Base-by-base conservation (phyloP, 1,140 invertebrate species). In the Drosophila nigrodunni region DNA sequence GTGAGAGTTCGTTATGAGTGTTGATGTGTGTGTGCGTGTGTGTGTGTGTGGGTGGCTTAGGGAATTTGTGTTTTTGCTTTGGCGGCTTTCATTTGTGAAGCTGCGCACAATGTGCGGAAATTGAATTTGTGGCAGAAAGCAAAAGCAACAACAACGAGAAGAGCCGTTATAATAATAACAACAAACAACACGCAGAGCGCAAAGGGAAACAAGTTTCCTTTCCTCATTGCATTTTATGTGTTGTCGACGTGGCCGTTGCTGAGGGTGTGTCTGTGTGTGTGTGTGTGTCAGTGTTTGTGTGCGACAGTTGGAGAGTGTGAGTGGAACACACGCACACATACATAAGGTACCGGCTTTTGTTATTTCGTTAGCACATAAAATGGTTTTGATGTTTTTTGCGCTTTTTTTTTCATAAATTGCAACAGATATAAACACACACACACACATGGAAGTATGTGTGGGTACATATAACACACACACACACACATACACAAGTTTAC, bases 61-160 rank as follows among this genome's bases (percentile, higher is more conserved):
- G 21, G 21, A 30, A 55, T 52, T 46, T 50, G 50, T 30, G 25
- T 30, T 30, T 52, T 46, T 66, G 68, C 55, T 57, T 41, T 39
- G 43, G 54, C n/a, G 55, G 46, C 34, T 64, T 21, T 67, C 49
- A 10, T 55, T 60, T 67, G 18, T 68, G 69, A 78, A 78, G 70
- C 80, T 85, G 80, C 85, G 85, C 85, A 88, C 85, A 88, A 88
- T 75, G 85, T 78, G 85, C 85, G 85, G 85, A 88, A 88, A 88
- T 88, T 88, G 77, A 89, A 89, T 88, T 88, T 88, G 85, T 76
- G 85, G 85, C 85, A 83, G 49, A 69, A 71, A 75, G 70, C 61
- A 74, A 83, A 77, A 68, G 60, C 15, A 69, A 66, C 57, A 61
- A 52, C 66, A 57, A 74, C 21, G 64, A 64, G 11, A 68, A 61